Evolutionary conservation across 2,113 vertebrate genomes (phyloP).

Genomic region (Pangasianodon gigas): DNA sequence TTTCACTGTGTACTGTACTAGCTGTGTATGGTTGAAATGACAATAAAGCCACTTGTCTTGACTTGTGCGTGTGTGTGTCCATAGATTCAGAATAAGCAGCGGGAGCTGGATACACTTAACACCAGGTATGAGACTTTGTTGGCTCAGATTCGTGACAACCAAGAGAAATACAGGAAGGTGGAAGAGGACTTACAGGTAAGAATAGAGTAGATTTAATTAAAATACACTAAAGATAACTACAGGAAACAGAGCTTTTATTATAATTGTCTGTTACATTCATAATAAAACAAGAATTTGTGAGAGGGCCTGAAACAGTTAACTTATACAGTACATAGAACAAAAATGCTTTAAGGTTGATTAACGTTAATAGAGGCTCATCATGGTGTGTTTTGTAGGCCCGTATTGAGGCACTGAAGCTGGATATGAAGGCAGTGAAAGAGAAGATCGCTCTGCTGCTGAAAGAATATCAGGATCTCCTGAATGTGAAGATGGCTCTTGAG

Average conservation of each 20-base stretch:
- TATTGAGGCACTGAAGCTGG: constrained; percentile 56
- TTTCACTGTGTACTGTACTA: too few relatives aligned
- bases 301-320: too few relatives aligned
- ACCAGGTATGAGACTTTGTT: constrained; percentile 71
- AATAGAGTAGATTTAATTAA: not conserved
- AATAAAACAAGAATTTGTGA: not conserved
- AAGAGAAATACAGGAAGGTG: constrained; percentile 59
- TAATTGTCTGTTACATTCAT: not conserved
- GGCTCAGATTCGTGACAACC: constrained; percentile 63
- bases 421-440: constrained; percentile 68
- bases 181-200: constrained; percentile 62
- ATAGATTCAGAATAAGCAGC: constrained; percentile 70
- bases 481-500: constrained; percentile 78
- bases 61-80: constrained; percentile 4
- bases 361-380: not conserved
- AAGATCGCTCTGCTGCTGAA: constrained; percentile 73
- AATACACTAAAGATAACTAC: not conserved
- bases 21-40: too few relatives aligned
- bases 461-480: constrained; percentile 78
- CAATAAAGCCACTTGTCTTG: too few relatives aligned
- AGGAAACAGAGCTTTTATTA: not conserved
- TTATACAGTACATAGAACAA: not conserved
- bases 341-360: not conserved
- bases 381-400: constrained; percentile 55
- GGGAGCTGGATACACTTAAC: constrained; percentile 67